phyloP scores from a whole-genome alignment of 2,888 invertebrate species.

The Strigamia crassipes region DNA sequence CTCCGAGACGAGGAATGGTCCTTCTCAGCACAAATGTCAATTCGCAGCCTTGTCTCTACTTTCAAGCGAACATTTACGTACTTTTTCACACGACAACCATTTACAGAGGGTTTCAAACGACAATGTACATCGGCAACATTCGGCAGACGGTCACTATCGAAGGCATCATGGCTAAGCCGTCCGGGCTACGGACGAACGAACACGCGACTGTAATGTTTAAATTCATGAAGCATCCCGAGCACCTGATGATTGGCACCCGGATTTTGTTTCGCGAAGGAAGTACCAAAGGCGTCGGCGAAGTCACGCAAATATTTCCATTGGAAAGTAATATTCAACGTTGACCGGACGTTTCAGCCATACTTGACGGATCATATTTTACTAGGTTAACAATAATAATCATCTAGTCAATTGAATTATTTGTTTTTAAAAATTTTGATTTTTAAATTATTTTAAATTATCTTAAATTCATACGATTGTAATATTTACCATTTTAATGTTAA shows the following conservation, averaged over 20 bases:
- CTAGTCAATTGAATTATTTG: background rate
- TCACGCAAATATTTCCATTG: slow-evolving; percentile 71
- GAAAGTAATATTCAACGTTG: slow-evolving; percentile 45
- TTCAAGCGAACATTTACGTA: slow-evolving; percentile 84
- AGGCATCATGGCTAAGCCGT: slow-evolving; percentile 70
- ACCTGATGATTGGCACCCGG: slow-evolving; percentile 76
- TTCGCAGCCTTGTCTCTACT: slow-evolving; percentile 63
- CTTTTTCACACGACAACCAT: slow-evolving; percentile 86
- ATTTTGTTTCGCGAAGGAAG: slow-evolving; percentile 81
- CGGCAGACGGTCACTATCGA: slow-evolving; percentile 91
- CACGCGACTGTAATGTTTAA: slow-evolving; percentile 84
- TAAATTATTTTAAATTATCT: background rate
- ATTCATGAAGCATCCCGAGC: slow-evolving; percentile 88
- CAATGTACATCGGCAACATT: slow-evolving; percentile 93
- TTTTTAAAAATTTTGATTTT: background rate
- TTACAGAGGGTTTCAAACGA: slow-evolving; percentile 77
- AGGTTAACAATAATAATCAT: background rate
- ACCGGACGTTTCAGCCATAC: background rate
- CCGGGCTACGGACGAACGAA: slow-evolving; percentile 78
- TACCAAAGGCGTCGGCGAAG: slow-evolving; percentile 83
- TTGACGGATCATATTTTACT: background rate
- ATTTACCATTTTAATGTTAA: background rate
- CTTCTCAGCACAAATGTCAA: slow-evolving; percentile 66
- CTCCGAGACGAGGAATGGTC: slow-evolving; percentile 82
- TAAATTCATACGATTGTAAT: background rate